Base-by-base conservation (phyloP, 2,797 vertebrate genomes). In the Protosalanx chinensis region DNA sequence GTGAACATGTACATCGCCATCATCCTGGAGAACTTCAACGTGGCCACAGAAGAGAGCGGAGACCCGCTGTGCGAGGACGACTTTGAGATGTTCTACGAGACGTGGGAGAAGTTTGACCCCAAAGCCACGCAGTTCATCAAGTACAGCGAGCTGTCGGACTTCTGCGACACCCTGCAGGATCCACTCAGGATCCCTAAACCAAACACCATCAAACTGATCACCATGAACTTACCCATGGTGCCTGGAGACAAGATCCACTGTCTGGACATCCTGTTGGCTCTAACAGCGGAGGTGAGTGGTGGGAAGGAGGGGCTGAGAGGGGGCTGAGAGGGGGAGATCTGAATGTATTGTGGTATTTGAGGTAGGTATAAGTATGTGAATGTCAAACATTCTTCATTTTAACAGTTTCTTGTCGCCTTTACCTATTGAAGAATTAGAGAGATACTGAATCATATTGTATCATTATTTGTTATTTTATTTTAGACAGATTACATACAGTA, bases 1-100 rank as follows among this genome's bases (percentile, higher is more conserved):
- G 95, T 98, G 73, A 98, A 97, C 85, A 98, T 98, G 97, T 98
- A 97, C 84, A 98, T 98, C 0, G 96, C 95, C 83, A 96, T 99
- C 86, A 97, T 98, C 87, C 88, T 99, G 76, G 97, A 99, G 89
- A 99, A 98, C 87, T 99, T 98, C 85, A 97, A 93, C 0, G 95
- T 98, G 76, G 96, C 96, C 57, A 97, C 96, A 0, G 96, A 99
- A 85, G 96, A 98, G 81, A 98, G 96, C 79, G 74, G 89, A 0
- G 95, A 98, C 53, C 96, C 95, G 0, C 89, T 98, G 1, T 92
- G 95, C 0, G 96, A 98, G 76, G 96, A 98, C 0, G 97, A 99
- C 86, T 97, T 98, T 0, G 97, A 98, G 74, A 97, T 98, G 97
- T 98, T 98, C 79, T 98, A 97, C 0, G 96, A 98, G 84, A 98